Evolutionary conservation across 1,140 invertebrate genomes (phyloP).

Genomic region (Drosophila jambulina): DNA sequence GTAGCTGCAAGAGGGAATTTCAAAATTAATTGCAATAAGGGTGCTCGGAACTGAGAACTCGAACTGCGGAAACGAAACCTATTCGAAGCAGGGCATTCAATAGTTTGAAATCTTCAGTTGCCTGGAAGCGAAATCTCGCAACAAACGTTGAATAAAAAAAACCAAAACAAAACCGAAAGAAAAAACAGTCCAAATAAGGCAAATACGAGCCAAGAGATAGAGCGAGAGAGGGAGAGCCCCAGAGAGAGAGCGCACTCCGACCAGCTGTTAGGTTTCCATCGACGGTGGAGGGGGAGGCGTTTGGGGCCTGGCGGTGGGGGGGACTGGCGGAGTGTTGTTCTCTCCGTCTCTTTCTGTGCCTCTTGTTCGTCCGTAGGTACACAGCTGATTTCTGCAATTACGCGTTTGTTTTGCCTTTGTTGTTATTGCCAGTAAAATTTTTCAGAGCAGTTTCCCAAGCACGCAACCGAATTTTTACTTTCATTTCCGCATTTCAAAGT

Average conservation of each 20-base stretch:
- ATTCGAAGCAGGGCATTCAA: slow-evolving; percentile 14
- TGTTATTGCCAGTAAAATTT: slow-evolving; percentile 63
- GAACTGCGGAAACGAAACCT: neutral
- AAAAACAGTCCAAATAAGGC: slow-evolving; percentile 56
- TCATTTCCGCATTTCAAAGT: slow-evolving; percentile 73
- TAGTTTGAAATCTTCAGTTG: neutral
- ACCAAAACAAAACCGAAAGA: slow-evolving; percentile 71
- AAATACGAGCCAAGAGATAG: slow-evolving; percentile 26
- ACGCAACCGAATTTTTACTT: slow-evolving; percentile 72
- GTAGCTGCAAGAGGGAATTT: slow-evolving; percentile 66
- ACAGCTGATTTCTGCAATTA: slow-evolving; percentile 85
- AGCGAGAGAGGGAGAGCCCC: slow-evolving; percentile 18
- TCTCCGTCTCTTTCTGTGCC: slow-evolving; percentile 45
- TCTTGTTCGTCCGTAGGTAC: slow-evolving; percentile 73
- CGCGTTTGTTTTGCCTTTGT: slow-evolving; percentile 81
- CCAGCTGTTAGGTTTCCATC: slow-evolving; percentile 67
- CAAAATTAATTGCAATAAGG: slow-evolving; percentile 54
- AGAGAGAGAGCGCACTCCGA: slow-evolving; percentile 29
- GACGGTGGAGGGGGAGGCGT: slow-evolving; percentile 12
- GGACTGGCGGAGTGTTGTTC: slow-evolving; percentile 49
- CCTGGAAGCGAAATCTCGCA: slow-evolving; percentile 10
- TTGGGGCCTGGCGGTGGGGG: slow-evolving; percentile 41
- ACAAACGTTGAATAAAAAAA: slow-evolving; percentile 35
- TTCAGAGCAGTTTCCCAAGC: slow-evolving; percentile 63
- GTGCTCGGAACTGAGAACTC: neutral